Percentiles rank a stretch among this genome's conserved stretches.
These are phyloP conservation scores for Heterohyrax brucei DNA, from an alignment of 2,797 vertebrate genomes.

Conservation along the genomic window DNA sequence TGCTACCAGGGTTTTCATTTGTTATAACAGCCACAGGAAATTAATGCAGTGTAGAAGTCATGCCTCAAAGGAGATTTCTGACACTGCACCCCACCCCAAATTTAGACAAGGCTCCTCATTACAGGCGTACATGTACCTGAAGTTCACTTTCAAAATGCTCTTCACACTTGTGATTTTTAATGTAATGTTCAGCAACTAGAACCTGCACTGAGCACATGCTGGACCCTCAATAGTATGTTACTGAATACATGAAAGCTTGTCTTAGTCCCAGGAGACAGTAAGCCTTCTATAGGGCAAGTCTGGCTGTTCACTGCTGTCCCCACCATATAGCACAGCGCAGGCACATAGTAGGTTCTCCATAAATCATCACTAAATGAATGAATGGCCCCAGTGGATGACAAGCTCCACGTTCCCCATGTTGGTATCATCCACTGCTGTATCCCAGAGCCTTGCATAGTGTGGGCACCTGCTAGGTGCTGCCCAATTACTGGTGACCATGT, in stretches of 20 bases:
- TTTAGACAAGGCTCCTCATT: neutral
- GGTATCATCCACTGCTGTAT: accelerated
- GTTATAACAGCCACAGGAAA: neutral
- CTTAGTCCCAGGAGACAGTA: neutral
- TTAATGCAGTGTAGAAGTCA: neutral
- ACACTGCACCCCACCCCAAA: neutral
- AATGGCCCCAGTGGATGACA: accelerated
- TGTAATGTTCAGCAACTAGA: too few relatives aligned
- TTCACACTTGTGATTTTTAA: too few relatives aligned
- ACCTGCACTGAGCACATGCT: neutral
- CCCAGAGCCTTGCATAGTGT: neutral
- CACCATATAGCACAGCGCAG: too few relatives aligned
- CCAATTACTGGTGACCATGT: accelerated
- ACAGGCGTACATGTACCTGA: neutral
- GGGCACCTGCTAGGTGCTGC: neutral
- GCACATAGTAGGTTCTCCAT: too few relatives aligned
- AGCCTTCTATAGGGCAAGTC: neutral
- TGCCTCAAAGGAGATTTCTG: neutral
- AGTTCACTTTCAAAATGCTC: neutral
- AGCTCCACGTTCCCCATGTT: accelerated
- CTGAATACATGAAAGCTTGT: neutral
- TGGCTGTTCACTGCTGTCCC: neutral
- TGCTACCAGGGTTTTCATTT: neutral
- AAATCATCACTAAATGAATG: neutral
- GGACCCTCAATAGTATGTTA: neutral